Conservation (phyloP, 2,113 vertebrate species). For the Pungitius pungitius region DNA sequence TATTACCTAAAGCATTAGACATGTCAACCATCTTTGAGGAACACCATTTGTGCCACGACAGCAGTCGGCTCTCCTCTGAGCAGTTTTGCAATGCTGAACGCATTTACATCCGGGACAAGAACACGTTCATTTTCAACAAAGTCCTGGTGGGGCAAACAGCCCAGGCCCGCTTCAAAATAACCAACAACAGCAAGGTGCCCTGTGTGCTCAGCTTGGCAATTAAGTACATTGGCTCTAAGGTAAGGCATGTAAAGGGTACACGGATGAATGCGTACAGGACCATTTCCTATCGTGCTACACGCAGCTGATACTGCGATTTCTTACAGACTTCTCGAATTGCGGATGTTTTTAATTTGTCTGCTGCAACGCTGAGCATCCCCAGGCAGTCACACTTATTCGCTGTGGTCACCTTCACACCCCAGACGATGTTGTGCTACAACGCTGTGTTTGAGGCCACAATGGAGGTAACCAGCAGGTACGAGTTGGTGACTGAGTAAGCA, state of each 20-base stretch:
- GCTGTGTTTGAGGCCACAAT: slow-evolving; percentile 85
- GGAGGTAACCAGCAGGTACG: slow-evolving; percentile 81
- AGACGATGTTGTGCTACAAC: slow-evolving; percentile 81
- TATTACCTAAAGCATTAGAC: slow-evolving; percentile 75
- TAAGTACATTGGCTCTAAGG: slow-evolving; percentile 79
- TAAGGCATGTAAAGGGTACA: slow-evolving; percentile 58
- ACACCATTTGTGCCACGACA: slow-evolving; percentile 83
- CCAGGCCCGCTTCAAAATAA: slow-evolving; percentile 87
- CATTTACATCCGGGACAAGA: slow-evolving; percentile 86
- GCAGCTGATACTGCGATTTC: not conserved
- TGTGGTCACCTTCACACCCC: slow-evolving; percentile 84
- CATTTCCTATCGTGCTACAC: not conserved
- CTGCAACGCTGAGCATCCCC: slow-evolving; percentile 77
- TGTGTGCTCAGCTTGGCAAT: slow-evolving; percentile 81
- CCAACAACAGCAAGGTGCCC: slow-evolving; percentile 82
- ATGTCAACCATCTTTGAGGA: slow-evolving; percentile 86
- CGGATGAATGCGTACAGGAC: not conserved
- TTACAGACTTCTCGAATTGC: slow-evolving; percentile 64
- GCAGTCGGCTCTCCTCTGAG: slow-evolving; percentile 72
- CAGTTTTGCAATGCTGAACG: slow-evolving; percentile 72
- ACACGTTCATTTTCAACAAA: slow-evolving; percentile 88
- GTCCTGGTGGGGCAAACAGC: slow-evolving; percentile 80
- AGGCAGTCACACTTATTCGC: slow-evolving; percentile 82
- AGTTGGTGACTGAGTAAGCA: not conserved
- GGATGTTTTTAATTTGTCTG: slow-evolving; percentile 84